Base-by-base conservation (phyloP, 2,888 invertebrate genomes). In the Spilarctia lutea region DNA sequence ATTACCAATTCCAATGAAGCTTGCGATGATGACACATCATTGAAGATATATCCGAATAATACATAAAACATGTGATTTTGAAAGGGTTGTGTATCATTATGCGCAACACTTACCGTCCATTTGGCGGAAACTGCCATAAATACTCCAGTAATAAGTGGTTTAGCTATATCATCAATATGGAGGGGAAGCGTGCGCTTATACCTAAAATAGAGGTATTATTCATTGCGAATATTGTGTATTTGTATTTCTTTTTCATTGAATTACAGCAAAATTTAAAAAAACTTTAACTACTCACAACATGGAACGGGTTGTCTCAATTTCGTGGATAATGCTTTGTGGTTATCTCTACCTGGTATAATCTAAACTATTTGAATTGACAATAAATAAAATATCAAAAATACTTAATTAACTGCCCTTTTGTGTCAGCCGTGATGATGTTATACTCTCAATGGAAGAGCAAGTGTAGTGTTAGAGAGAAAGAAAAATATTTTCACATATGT, bases 1-100 rank as follows among this genome's bases (percentile, higher is more conserved):
- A 92, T 93, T 93, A 91, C 87, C 91, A 91, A 93, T 92, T 93
- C 92, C 79, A 83, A 91, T 91, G 87, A 85, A 81, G 84, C 83
- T 80, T 74, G 76, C 75, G 82, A 74, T 73, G 74, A 76, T 74
- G 75, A 48, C 39, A 56, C 68, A 77, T 75, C 79, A 83, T 81
- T 86, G 81, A 76, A 80, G 80, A 81, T 85, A 86, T 87, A 84
- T 79, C 72, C 73, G 74, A 75, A 66, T 81, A 76, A 87, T 87
- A 80, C 84, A 88, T 89, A 86, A 87, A 86, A 87, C 85, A 89
- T 86, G 74, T 39, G 72, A 73, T 71, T 73, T 67, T 78, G 67
- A 76, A 83, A 78, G 76, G 79, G 35, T 79, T 77, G 74, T 71
- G 67, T 79, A 24, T 65, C 71, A 77, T 75, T 77, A 75, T 79